Conservation (phyloP, 2,797 vertebrate species). For the Acanthiza pusilla region DNA sequence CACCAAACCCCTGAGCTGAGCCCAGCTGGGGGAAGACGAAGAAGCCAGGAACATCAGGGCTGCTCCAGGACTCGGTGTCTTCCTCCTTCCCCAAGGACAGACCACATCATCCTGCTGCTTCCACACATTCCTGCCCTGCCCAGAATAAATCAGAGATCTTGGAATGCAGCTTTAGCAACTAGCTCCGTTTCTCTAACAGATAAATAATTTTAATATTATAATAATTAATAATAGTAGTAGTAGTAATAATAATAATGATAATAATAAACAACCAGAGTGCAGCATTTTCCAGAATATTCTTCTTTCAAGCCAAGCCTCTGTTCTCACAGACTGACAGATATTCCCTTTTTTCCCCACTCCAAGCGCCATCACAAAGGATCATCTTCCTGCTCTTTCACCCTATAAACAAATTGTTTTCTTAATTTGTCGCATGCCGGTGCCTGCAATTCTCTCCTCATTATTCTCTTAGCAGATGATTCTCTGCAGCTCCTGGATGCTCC, state of each 20-base stretch:
- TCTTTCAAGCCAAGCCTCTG: background rate
- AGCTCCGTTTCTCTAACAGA: background rate
- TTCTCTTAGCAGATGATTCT: background rate
- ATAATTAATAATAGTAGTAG: no score
- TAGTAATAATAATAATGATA: background rate
- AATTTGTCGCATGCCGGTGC: background rate
- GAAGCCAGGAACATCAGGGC: background rate
- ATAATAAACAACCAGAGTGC: background rate
- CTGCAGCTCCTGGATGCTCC: background rate
- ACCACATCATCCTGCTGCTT: rapidly evolving
- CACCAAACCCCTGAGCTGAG: no score
- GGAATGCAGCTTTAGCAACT: background rate
- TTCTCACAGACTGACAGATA: background rate
- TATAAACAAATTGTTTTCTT: background rate
- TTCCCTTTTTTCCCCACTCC: background rate
- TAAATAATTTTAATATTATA: background rate
- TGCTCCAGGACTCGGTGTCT: background rate
- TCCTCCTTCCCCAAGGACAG: background rate
- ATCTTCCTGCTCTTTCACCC: background rate
- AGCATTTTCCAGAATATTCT: background rate
- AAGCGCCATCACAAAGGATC: background rate
- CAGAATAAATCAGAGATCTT: background rate
- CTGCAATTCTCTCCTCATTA: background rate
- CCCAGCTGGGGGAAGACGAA: background rate
- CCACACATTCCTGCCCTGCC: background rate